phyloP scores from a whole-genome alignment of 2,113 vertebrate genomes.

The Malurus melanocephalus region DNA sequence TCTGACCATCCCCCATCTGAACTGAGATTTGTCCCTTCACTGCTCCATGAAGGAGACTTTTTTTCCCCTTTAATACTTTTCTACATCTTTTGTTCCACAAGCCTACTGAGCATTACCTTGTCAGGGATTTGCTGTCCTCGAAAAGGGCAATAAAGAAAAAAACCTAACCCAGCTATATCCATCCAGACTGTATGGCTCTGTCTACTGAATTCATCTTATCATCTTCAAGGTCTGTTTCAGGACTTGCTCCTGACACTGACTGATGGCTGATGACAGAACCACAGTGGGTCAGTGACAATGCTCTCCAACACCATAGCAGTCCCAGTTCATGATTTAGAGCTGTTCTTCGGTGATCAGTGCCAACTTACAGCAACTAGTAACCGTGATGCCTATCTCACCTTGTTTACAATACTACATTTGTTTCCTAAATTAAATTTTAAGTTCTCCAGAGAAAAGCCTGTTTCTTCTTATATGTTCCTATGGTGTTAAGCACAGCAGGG shows the following conservation, averaged over 20 bases:
- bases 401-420: background rate
- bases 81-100: background rate
- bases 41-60: background rate
- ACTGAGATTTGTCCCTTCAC: background rate
- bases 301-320: background rate
- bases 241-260: background rate
- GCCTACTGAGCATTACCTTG: background rate
- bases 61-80: background rate
- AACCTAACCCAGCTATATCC: background rate
- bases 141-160: background rate
- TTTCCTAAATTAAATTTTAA: background rate
- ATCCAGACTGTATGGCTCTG: background rate
- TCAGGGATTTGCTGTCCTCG: background rate
- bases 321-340: background rate
- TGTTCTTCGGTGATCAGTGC: accelerated
- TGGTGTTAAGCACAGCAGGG: background rate
- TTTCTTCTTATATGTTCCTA: background rate
- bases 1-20: background rate
- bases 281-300: background rate
- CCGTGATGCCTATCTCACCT: background rate
- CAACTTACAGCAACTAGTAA: background rate
- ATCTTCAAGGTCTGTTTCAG: background rate
- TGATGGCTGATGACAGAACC: background rate
- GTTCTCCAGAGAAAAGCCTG: background rate
- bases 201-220: background rate